Conservation (phyloP, 1,140 invertebrate genomes). For the Sycophaga agraensis region DNA sequence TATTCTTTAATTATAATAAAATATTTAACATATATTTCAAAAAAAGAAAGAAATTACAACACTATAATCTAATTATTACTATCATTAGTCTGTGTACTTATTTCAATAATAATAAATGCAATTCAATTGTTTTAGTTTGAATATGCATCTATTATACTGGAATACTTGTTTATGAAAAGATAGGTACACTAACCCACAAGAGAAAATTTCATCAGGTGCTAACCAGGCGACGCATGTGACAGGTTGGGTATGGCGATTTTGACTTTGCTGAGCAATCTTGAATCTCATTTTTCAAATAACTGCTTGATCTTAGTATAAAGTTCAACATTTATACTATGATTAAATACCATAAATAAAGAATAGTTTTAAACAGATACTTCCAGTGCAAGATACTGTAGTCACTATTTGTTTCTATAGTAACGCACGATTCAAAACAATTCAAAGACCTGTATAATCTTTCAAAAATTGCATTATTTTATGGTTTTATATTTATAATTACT, state of each 20-base stretch:
- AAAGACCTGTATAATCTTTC: background rate
- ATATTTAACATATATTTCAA: too few species aligned
- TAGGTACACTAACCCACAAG: conserved; percentile 67
- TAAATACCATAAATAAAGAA: background rate
- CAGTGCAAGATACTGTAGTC: background rate
- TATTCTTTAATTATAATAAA: too few species aligned
- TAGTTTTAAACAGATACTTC: background rate
- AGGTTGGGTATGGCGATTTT: conserved; percentile 71
- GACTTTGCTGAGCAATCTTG: conserved; percentile 73
- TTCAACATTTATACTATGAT: background rate
- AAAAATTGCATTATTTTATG: too few species aligned
- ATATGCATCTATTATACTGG: too few species aligned
- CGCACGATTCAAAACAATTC: conserved; percentile 17
- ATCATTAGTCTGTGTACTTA: too few species aligned
- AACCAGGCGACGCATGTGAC: conserved; percentile 90
- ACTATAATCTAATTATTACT: too few species aligned
- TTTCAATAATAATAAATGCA: background rate
- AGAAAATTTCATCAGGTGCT: conserved; percentile 88
- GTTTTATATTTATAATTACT: too few species aligned
- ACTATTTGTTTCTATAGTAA: conserved; percentile 18
- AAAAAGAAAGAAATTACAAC: too few species aligned
- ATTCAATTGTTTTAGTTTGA: background rate
- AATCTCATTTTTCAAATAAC: conserved; percentile 67
- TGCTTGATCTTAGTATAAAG: background rate
- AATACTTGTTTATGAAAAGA: too few species aligned